Conservation (phyloP, 1,140 invertebrate species). For the Asbolus verrucosus region DNA sequence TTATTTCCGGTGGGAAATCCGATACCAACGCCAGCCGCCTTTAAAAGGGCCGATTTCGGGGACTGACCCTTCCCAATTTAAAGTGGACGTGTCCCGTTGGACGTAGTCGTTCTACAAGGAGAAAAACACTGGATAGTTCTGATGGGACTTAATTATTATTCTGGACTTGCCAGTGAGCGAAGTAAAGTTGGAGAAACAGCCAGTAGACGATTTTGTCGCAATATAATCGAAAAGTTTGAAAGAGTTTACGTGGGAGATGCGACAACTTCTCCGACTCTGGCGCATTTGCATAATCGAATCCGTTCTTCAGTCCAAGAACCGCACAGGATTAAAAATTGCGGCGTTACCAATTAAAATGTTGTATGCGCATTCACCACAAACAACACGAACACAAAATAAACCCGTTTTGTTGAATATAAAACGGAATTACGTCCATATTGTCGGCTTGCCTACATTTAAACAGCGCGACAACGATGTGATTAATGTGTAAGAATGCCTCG, state of each 20-base stretch:
- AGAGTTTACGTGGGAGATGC: not conserved
- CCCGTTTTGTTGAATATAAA: constrained; percentile 43
- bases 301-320: not conserved
- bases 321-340: constrained; percentile 7
- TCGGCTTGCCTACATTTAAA: constrained; percentile 46
- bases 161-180: not conserved
- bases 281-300: constrained; percentile 9
- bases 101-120: not conserved
- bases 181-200: constrained; percentile 10
- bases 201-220: constrained; percentile 11
- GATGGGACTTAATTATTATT: constrained; percentile 33
- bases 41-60: too few relatives aligned
- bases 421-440: constrained; percentile 45
- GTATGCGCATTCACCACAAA: constrained; percentile 1
- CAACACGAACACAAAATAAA: constrained; percentile 18
- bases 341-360: constrained; percentile 9
- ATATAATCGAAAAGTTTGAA: constrained; percentile 23
- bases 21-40: not conserved
- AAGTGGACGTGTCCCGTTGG: constrained; percentile 16
- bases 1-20: not conserved
- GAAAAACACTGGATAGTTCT: not conserved
- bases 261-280: not conserved
- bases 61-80: constrained; percentile 10
- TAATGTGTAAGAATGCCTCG: constrained; percentile 27
- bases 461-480: constrained; percentile 42